A percentile compares a stretch with the other conserved stretches of the same genome.
Evolutionary conservation across 2,113 vertebrate genomes (phyloP).

Genomic region (Pseudopodoces humilis): DNA sequence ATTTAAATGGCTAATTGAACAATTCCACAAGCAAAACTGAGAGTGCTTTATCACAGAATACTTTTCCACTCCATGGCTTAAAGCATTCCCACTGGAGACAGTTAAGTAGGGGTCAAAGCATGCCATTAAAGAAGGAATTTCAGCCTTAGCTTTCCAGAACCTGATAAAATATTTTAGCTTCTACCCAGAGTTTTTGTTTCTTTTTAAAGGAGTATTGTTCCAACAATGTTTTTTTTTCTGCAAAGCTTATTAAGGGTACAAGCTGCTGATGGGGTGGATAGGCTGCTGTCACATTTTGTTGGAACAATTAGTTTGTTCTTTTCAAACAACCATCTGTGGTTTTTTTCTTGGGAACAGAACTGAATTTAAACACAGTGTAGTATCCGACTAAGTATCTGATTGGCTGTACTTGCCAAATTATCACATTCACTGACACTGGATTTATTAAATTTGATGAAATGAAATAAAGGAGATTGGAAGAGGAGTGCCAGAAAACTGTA

Average conservation of each 20-base stretch:
- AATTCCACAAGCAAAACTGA: background rate
- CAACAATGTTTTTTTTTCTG: background rate
- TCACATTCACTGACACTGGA: background rate
- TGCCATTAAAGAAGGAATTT: background rate
- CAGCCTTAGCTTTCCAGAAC: background rate
- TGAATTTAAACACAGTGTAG: background rate
- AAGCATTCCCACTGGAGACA: background rate
- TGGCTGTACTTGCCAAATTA: background rate
- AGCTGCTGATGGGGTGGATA: background rate
- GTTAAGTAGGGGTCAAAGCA: background rate
- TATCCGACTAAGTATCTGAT: background rate
- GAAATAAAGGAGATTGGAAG: background rate
- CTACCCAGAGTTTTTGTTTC: background rate
- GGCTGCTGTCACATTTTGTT: background rate
- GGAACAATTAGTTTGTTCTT: background rate
- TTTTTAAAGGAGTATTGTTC: background rate
- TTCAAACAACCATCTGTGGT: background rate
- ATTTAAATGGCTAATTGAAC: background rate
- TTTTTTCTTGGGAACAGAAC: background rate
- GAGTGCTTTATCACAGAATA: background rate
- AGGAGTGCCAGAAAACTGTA: constrained; percentile 26
- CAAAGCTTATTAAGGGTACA: background rate
- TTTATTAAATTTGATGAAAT: constrained; percentile 28
- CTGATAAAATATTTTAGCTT: background rate
- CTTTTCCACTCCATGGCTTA: background rate